Evolutionary conservation across 2,888 invertebrate genomes (phyloP).

Genomic region (Orthosia gracilis): DNA sequence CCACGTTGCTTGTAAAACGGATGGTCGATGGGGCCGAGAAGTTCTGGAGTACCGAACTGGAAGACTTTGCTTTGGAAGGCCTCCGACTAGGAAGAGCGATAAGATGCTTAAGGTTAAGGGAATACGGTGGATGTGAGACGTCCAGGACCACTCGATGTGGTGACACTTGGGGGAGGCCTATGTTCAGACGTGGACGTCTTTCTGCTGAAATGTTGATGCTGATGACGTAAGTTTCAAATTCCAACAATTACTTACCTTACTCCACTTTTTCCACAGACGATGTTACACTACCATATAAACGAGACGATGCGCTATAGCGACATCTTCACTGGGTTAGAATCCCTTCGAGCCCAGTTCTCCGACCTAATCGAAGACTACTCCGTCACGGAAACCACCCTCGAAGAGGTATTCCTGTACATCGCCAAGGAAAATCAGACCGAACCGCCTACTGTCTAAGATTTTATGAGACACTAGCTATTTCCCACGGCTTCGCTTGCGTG

Average conservation of each 20-base stretch:
- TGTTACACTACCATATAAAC: slow-evolving; percentile 93
- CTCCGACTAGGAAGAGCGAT: too few relatives aligned
- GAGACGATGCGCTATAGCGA: slow-evolving; percentile 91
- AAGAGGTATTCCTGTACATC: slow-evolving; percentile 93
- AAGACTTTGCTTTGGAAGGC: too few relatives aligned
- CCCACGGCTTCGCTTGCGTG: too few relatives aligned
- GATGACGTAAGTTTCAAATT: not conserved
- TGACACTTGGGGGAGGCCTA: too few relatives aligned
- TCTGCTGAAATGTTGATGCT: too few relatives aligned
- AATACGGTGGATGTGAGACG: too few relatives aligned
- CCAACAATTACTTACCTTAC: not conserved
- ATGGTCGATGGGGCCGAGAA: too few relatives aligned
- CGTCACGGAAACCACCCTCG: slow-evolving; percentile 95
- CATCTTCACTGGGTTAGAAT: slow-evolving; percentile 92
- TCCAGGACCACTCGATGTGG: too few relatives aligned
- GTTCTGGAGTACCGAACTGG: too few relatives aligned
- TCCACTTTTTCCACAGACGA: slow-evolving; percentile 83
- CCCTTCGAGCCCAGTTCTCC: slow-evolving; percentile 81
- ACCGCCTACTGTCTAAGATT: not conserved
- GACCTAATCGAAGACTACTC: slow-evolving; percentile 93
- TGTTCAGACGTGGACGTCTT: not conserved
- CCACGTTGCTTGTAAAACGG: too few relatives aligned
- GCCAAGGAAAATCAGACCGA: slow-evolving; percentile 69
- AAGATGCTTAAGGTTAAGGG: too few relatives aligned
- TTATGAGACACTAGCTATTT: not conserved